phyloP scores from a whole-genome alignment of 92 coral and sea anemone species.

The Palythoa caribaeorum region DNA sequence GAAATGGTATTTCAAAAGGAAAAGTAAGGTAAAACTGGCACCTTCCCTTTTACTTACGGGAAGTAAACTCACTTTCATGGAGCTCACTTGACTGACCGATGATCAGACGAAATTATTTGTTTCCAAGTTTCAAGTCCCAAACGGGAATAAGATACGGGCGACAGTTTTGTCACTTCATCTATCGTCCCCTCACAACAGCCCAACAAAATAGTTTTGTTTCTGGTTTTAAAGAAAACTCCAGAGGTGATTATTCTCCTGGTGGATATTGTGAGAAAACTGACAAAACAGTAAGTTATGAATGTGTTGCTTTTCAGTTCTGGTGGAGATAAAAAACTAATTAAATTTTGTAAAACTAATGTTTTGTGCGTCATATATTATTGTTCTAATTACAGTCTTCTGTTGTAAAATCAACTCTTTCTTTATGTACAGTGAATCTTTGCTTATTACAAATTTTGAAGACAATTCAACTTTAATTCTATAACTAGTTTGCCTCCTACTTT shows the following conservation, averaged over 20 bases:
- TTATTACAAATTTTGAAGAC: too few relatives aligned
- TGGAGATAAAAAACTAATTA: background rate
- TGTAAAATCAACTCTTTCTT: too few relatives aligned
- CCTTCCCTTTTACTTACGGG: background rate
- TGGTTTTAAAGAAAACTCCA: background rate
- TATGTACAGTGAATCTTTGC: too few relatives aligned
- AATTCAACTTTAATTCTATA: too few relatives aligned
- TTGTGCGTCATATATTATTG: too few relatives aligned
- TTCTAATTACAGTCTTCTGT: too few relatives aligned
- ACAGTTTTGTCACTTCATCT: constrained; percentile 34
- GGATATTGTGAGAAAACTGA: background rate
- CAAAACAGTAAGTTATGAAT: constrained; percentile 18
- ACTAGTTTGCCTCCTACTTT: too few relatives aligned
- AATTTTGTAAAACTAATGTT: too few relatives aligned
- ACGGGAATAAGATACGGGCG: constrained; percentile 37
- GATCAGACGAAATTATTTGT: constrained; percentile 3
- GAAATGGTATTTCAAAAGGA: background rate
- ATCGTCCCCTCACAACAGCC: background rate
- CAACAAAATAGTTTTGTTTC: constrained; percentile 7
- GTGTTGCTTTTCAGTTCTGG: background rate
- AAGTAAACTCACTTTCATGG: constrained; percentile 18
- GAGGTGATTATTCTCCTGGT: background rate
- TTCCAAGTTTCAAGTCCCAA: constrained; percentile 29
- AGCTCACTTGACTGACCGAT: constrained; percentile 1
- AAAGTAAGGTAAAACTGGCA: background rate